Evolutionary conservation across 2,113 vertebrate genomes (phyloP).

Genomic region (Aleadryas rufinucha): DNA sequence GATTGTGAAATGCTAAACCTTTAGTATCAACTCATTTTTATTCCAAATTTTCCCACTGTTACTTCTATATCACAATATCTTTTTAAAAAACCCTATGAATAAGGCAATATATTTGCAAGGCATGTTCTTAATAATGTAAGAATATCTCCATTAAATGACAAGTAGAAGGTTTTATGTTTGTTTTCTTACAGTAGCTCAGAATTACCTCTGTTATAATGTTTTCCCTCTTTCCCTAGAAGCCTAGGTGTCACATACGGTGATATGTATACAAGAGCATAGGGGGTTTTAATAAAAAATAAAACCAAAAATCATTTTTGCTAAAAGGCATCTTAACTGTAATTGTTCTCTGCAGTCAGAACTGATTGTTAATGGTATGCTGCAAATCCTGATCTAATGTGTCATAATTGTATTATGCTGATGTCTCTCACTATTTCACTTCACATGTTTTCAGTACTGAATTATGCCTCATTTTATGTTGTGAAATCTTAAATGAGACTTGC

Average conservation of each 20-base stretch:
- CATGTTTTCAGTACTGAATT: slow-evolving; percentile 29
- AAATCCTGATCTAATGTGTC: slow-evolving; percentile 72
- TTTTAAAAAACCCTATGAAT: not conserved
- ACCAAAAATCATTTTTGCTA: not conserved
- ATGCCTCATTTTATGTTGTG: slow-evolving; percentile 50
- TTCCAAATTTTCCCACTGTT: not conserved
- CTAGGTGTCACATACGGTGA: not conserved
- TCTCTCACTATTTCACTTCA: slow-evolving; percentile 53
- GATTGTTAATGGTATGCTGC: slow-evolving; percentile 62
- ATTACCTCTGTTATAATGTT: not conserved
- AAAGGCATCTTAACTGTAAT: slow-evolving; percentile 2
- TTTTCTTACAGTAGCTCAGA: not conserved
- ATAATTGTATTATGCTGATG: slow-evolving; percentile 69
- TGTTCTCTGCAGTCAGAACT: slow-evolving; percentile 57
- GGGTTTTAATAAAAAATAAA: not conserved
- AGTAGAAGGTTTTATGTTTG: not conserved
- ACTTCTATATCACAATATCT: not conserved
- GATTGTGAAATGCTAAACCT: not conserved
- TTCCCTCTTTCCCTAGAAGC: not conserved
- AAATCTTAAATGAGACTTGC: slow-evolving; percentile 68
- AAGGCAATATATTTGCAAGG: not conserved
- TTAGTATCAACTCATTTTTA: not conserved
- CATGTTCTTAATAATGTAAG: not conserved
- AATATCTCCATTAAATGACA: not conserved
- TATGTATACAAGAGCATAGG: not conserved